These are phyloP conservation scores for Taenaris catops DNA, from an alignment of 2,888 invertebrate species.

Conservation along the genomic window DNA sequence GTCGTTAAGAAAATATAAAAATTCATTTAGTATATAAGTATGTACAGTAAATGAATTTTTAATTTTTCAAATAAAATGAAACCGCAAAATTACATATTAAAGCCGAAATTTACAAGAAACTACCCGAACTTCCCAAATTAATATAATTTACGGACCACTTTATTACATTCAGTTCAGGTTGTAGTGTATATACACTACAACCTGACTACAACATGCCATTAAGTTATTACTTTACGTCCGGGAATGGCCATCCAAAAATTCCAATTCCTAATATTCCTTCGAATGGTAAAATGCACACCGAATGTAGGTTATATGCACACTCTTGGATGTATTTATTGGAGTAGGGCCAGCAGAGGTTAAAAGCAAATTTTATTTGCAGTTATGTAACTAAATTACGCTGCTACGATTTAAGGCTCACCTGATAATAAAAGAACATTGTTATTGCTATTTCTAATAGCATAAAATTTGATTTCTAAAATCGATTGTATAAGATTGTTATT, in stretches of 20 bases:
- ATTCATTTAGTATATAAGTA: too few species aligned
- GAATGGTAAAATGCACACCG: slow-evolving; percentile 5
- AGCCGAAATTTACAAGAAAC: too few species aligned
- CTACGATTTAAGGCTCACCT: not conserved
- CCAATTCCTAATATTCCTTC: slow-evolving; percentile 10
- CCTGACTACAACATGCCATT: not conserved
- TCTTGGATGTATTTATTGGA: slow-evolving; percentile 11
- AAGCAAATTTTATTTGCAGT: slow-evolving; percentile 8
- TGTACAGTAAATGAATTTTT: too few species aligned
- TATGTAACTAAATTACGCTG: slow-evolving; percentile 6
- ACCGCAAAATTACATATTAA: too few species aligned
- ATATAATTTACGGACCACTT: too few species aligned
- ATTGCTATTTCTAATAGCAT: not conserved
- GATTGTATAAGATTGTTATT: too few species aligned
- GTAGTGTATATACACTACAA: too few species aligned
- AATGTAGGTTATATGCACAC: slow-evolving; percentile 3
- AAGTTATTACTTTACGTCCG: slow-evolving; percentile 4
- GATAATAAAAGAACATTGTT: not conserved
- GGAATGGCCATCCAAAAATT: slow-evolving; percentile 7
- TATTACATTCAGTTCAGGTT: too few species aligned
- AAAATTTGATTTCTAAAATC: not conserved
- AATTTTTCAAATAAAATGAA: too few species aligned
- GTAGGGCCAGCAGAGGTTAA: slow-evolving; percentile 6
- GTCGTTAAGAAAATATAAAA: too few species aligned
- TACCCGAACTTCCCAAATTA: too few species aligned